Percentiles rank a stretch among this genome's conserved stretches.
phyloP scores from a whole-genome alignment of 2,888 invertebrate species.

The Xestia c-nigrum region DNA sequence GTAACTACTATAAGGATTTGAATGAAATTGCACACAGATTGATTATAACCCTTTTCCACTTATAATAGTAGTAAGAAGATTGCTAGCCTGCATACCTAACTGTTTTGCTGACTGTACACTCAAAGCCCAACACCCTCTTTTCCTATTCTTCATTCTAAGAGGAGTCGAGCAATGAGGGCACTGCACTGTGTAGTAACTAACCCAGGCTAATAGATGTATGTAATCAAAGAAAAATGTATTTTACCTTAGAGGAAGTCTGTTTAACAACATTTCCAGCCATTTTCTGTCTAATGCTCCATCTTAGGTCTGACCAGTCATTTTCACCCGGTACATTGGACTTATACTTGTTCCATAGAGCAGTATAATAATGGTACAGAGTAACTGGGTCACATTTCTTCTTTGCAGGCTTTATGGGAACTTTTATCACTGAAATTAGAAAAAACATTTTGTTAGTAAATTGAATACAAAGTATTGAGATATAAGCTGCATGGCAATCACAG shows the following conservation, averaged over 20 bases:
- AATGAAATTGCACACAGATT: no score
- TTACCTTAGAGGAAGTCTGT: slow-evolving; percentile 72
- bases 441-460: background rate
- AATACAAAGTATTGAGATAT: background rate
- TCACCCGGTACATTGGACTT: slow-evolving; percentile 93
- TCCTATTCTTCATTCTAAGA: background rate
- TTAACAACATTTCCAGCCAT: slow-evolving; percentile 89
- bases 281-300: slow-evolving; percentile 93
- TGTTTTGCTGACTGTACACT: no score
- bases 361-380: slow-evolving; percentile 94
- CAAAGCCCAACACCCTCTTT: background rate
- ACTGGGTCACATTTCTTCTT: slow-evolving; percentile 93
- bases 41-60: no score
- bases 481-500: background rate
- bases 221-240: background rate
- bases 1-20: no score
- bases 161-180: background rate
- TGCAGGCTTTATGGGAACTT: slow-evolving; percentile 86
- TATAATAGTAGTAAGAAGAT: no score
- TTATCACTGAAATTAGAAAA: slow-evolving; percentile 89
- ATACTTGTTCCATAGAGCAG: slow-evolving; percentile 93
- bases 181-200: no score
- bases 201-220: background rate
- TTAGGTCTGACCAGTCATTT: slow-evolving; percentile 91
- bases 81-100: no score